Evolutionary conservation across 2,888 invertebrate species (phyloP).

Genomic region (Dioctria linearis): DNA sequence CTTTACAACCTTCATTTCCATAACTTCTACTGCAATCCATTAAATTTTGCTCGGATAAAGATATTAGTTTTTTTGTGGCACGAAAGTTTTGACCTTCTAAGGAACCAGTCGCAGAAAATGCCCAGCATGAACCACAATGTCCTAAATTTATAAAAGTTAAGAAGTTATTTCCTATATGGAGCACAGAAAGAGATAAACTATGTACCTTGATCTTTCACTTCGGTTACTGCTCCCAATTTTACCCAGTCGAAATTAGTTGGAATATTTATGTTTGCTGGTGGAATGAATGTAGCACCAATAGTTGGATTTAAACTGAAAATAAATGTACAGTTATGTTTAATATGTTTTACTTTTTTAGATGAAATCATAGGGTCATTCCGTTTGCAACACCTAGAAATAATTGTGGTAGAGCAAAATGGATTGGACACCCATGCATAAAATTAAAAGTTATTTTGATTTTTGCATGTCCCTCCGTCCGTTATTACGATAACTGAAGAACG

Average conservation of each 20-base stretch:
- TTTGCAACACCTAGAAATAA: no score
- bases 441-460: no score
- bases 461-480: no score
- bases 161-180: background rate
- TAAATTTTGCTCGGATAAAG: conserved; percentile 23
- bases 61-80: background rate
- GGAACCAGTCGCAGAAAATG: background rate
- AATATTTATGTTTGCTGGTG: background rate
- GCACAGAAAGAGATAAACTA: background rate
- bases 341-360: no score
- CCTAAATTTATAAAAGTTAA: background rate
- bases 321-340: background rate
- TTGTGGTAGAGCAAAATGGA: no score
- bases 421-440: no score
- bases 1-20: background rate
- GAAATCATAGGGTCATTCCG: no score
- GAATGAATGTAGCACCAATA: background rate
- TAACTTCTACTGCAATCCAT: background rate
- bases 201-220: conserved; percentile 23
- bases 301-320: background rate
- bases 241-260: conserved; percentile 11
- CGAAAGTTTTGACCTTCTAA: conserved; percentile 7
- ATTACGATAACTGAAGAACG: no score
- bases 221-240: conserved; percentile 7
- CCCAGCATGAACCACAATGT: conserved; percentile 11